These are phyloP conservation scores for Leuciscus waleckii DNA, from an alignment of 2,797 vertebrate species.

Conservation along the genomic window DNA sequence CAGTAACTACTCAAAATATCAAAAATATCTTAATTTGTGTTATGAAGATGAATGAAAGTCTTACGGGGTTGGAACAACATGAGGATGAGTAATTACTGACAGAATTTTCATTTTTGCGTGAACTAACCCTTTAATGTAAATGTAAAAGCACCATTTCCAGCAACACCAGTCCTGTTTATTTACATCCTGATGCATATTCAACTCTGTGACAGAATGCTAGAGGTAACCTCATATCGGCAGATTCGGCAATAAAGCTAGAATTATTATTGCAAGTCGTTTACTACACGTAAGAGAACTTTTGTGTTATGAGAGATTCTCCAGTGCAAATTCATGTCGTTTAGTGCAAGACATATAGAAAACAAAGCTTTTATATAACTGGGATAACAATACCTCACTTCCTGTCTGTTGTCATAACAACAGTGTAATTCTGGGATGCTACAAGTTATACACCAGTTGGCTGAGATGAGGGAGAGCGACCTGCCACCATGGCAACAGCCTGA, in stretches of 20 bases:
- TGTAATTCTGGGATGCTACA: conserved; percentile 58
- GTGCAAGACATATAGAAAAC: conserved; percentile 26
- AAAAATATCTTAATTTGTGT: no score
- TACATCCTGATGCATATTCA: not conserved
- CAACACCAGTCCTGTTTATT: not conserved
- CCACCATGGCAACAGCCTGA: conserved; percentile 61
- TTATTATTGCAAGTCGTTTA: not conserved
- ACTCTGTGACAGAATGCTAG: not conserved
- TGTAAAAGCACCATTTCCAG: not conserved
- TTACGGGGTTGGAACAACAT: no score
- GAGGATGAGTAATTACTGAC: no score
- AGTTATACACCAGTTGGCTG: conserved; percentile 46
- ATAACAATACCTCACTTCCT: conserved; percentile 67
- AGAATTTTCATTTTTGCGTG: no score
- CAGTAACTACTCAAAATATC: no score
- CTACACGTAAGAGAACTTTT: not conserved
- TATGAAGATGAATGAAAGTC: no score
- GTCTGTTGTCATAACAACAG: conserved; percentile 78
- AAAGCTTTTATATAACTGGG: conserved; percentile 24
- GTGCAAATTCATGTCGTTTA: not conserved
- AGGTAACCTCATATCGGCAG: not conserved
- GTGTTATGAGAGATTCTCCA: not conserved
- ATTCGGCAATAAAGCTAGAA: not conserved
- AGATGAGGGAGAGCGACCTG: conserved; percentile 51
- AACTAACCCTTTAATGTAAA: not conserved